Evolutionary conservation across 2,888 invertebrate genomes (phyloP), one percentile per base, ranked within the genome.

Genomic region (Ophion costatus): DNA sequence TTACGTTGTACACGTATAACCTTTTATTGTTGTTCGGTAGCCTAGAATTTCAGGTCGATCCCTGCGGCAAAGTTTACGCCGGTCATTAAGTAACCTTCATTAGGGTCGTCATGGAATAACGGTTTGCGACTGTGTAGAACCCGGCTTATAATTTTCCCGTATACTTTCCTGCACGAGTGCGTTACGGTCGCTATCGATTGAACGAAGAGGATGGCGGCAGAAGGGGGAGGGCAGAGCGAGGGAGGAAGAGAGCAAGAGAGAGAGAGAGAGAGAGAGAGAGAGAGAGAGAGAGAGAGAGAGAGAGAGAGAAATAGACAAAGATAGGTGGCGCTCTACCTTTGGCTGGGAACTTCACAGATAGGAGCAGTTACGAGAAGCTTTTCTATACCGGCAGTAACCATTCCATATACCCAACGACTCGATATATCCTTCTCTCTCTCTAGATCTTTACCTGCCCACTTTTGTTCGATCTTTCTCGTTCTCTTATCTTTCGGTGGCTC

Each of bases 121-220:
- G 56, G 14, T n/a, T 3, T 14, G 10, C 78, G 51, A 57, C 10
- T 66, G 61, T 24, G 33, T 66, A 66, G 51, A 61, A 59, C 56
- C n/a, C 61, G 80, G 70, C 45, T 80, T 81, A 79, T 84, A 83
- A 84, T 61, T 83, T 87, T 38, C 79, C 66, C 66, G 59, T 69
- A 33, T 66, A 45, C 66, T 71, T 42, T 61, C 22, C 29, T 51
- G 33, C 56, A 61, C 42, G 73, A 51, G 69, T 69, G 75, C 75
- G 71, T 51, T 61, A 38, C 38, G 24, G 69, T 71, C 14, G 77
- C 80, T 82, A 87, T 87, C 84, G 87, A 87, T 87, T 85, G 17
- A 74, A 82, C 84, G 84, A 87, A 82, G 85, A 84, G 84, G 78
- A 80, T 76, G 57, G 80, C 38, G 63, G 75, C 63, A 80, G 76